These are phyloP conservation scores for Eucera pruinosa DNA, from an alignment of 2,888 invertebrate genomes.

Conservation along the genomic window DNA sequence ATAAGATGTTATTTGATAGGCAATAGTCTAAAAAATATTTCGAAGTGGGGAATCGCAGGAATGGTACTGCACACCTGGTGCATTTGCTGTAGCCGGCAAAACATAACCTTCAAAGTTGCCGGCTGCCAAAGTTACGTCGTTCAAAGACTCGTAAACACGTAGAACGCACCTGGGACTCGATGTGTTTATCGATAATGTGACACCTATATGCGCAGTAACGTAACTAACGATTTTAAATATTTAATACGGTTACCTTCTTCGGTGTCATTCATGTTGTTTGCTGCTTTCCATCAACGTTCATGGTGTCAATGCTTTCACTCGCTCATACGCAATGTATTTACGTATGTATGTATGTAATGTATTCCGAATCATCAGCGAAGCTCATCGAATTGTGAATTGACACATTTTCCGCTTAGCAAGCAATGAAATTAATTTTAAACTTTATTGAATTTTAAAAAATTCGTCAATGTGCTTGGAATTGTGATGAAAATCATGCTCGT, in stretches of 20 bases:
- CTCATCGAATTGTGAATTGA: constrained; percentile 48
- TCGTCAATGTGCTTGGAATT: not conserved
- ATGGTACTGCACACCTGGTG: constrained; percentile 71
- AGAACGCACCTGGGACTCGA: constrained; percentile 80
- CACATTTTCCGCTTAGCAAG: constrained; percentile 42
- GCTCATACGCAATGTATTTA: too few species aligned
- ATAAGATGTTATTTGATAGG: constrained; percentile 1
- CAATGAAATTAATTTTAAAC: constrained; percentile 54
- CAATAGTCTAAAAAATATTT: constrained; percentile 27
- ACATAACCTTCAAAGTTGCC: constrained; percentile 77
- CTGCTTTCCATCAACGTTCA: constrained; percentile 23
- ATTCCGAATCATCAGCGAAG: constrained; percentile 45
- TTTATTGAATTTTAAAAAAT: constrained; percentile 17
- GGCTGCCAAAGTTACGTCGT: constrained; percentile 71
- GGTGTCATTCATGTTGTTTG: constrained; percentile 23
- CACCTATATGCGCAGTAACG: constrained; percentile 69
- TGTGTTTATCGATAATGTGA: constrained; percentile 79
- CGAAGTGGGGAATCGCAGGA: constrained; percentile 41
- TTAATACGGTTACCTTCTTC: constrained; percentile 61
- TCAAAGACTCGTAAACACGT: constrained; percentile 81
- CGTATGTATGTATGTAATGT: constrained; percentile 20
- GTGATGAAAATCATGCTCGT: not conserved
- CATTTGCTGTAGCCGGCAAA: constrained; percentile 72
- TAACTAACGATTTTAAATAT: constrained; percentile 76
- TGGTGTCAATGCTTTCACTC: constrained; percentile 45